phyloP scores from a whole-genome alignment of 1,140 invertebrate species.

The Carcinoscorpius rotundicauda region DNA sequence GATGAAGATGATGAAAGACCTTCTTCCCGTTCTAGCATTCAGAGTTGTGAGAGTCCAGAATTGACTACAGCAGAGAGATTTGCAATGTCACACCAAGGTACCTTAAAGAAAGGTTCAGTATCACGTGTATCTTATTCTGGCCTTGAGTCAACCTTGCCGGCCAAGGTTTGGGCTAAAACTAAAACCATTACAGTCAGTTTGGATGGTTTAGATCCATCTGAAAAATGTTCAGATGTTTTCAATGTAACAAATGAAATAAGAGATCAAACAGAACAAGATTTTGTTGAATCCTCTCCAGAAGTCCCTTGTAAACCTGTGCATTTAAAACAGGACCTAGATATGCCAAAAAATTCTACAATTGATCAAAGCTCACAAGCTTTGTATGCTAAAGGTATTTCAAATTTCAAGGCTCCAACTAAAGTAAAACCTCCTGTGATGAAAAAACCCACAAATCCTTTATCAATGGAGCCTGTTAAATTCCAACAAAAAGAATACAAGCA shows the following conservation, averaged over 20 bases:
- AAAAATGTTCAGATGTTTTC: constrained; percentile 7
- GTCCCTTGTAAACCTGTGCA: constrained; percentile 38
- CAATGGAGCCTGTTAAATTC: constrained; percentile 1
- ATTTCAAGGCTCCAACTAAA: constrained; percentile 56
- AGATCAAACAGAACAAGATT: too few species aligned
- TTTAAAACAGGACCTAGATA: constrained; percentile 9
- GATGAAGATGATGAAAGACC: constrained; percentile 26
- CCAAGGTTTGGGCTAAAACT: constrained; percentile 19
- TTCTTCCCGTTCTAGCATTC: constrained; percentile 29
- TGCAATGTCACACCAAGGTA: constrained; percentile 65
- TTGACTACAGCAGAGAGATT: constrained; percentile 55
- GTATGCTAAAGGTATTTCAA: constrained; percentile 44
- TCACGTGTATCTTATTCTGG: constrained; percentile 18
- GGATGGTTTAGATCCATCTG: constrained; percentile 1
- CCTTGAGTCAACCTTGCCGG: constrained; percentile 17
- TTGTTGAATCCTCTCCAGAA: constrained; percentile 23
- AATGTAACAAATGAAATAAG: constrained; percentile 23
- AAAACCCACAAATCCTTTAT: constrained; percentile 41
- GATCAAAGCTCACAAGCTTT: constrained; percentile 31
- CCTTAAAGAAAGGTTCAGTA: constrained; percentile 49
- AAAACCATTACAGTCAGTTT: constrained; percentile 21
- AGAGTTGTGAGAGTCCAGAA: constrained; percentile 47
- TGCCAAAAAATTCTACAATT: constrained; percentile 4
- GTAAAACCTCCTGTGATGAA: constrained; percentile 56
- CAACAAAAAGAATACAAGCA: constrained; percentile 8